Conservation (phyloP, 2,797 vertebrate genomes). For the Vireo griseus region DNA sequence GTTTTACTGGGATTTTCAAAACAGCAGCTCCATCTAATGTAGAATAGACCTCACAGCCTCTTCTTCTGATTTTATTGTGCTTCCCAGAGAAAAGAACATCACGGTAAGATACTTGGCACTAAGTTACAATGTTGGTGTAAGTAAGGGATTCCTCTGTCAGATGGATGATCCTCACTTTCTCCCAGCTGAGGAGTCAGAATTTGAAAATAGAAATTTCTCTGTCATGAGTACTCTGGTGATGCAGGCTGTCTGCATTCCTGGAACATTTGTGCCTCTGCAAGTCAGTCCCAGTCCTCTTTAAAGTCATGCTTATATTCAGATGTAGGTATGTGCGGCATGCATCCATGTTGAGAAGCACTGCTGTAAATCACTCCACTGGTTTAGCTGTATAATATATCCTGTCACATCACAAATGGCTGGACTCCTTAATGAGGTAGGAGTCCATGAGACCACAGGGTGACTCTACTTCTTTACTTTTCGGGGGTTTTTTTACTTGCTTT, state of each 20-base stretch:
- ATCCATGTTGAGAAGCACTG: neutral
- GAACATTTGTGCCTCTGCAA: neutral
- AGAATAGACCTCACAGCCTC: neutral
- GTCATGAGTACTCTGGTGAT: neutral
- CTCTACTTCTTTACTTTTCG: neutral
- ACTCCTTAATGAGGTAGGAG: neutral
- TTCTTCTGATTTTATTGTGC: neutral
- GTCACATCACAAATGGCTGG: neutral
- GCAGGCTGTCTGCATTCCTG: slow-evolving; percentile 10
- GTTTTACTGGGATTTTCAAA: neutral
- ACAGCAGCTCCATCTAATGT: neutral
- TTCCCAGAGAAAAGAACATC: neutral
- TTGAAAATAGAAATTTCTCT: neutral
- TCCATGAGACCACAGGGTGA: neutral
- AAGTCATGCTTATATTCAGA: neutral
- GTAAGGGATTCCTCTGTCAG: neutral
- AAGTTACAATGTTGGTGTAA: neutral
- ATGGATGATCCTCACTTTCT: neutral
- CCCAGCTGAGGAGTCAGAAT: neutral
- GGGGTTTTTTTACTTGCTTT: neutral
- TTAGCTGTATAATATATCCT: neutral
- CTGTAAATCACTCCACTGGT: neutral
- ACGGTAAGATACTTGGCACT: neutral
- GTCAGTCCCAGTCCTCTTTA: neutral
- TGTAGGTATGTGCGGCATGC: slow-evolving; percentile 33